Evolutionary conservation across 92 coral and sea anemone species (phyloP).

Genomic region (Palythoa grandiflora): DNA sequence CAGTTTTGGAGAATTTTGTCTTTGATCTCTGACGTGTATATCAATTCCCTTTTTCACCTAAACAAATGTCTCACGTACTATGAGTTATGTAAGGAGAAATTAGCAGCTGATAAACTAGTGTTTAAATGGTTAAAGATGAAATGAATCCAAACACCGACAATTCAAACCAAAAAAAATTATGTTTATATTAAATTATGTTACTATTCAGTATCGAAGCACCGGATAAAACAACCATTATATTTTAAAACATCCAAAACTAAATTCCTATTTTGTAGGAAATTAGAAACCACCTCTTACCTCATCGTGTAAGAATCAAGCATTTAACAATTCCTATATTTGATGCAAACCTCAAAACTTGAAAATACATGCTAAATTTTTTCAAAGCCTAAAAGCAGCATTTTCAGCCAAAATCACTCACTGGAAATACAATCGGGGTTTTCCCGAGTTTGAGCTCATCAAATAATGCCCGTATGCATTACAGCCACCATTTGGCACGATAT

Average conservation of each 20-base stretch:
- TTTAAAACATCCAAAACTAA: background rate
- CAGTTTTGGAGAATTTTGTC: background rate
- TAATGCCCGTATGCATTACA: conserved; percentile 81
- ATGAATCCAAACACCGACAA: background rate
- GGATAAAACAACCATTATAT: conserved; percentile 1
- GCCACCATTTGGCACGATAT: conserved; percentile 73
- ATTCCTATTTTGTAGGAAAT: background rate
- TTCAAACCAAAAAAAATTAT: background rate
- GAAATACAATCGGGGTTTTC: conserved; percentile 72
- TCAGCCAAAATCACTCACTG: conserved; percentile 55
- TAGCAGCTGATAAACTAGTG: background rate
- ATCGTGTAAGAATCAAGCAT: background rate
- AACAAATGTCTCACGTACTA: background rate
- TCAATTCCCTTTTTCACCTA: background rate
- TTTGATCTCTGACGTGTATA: background rate
- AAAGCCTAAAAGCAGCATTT: background rate
- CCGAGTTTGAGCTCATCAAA: conserved; percentile 75
- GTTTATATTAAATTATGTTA: background rate
- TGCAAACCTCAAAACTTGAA: background rate
- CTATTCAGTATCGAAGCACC: background rate
- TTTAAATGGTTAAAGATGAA: background rate
- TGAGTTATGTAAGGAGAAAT: background rate
- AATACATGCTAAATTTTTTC: background rate
- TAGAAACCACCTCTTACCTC: background rate
- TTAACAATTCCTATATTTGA: background rate